These are phyloP conservation scores for Drosophila planitibia DNA, from an alignment of 2,888 invertebrate genomes.

Conservation along the genomic window DNA sequence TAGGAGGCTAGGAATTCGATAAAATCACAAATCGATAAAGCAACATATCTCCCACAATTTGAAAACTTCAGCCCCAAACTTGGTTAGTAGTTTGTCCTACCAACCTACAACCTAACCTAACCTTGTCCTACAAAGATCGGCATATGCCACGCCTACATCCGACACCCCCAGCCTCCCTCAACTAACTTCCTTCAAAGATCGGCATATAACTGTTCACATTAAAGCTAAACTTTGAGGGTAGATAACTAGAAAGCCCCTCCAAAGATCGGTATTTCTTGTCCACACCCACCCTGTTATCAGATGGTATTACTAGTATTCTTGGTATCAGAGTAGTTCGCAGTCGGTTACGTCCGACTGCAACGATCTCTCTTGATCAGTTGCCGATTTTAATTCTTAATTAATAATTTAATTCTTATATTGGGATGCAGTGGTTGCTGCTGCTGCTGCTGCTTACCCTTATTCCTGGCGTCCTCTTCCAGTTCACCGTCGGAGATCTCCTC, in stretches of 20 bases:
- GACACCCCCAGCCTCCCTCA: not conserved
- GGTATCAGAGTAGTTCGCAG: no score
- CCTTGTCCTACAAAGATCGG: not conserved
- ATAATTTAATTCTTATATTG: conserved; percentile 1
- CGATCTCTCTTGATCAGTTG: not conserved
- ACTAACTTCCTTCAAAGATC: not conserved
- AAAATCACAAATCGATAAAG: no score
- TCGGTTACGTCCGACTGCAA: not conserved
- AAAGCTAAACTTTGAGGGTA: no score
- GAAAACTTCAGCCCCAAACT: no score
- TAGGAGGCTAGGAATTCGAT: not conserved
- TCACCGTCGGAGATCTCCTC: conserved; percentile 97
- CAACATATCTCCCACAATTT: no score
- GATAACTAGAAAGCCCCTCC: not conserved
- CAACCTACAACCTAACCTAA: no score
- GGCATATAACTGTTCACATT: no score
- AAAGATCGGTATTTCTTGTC: not conserved
- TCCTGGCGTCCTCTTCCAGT: conserved; percentile 93
- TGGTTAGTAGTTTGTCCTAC: not conserved
- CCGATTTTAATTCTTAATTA: no score
- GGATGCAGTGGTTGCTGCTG: not conserved
- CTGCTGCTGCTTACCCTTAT: conserved; percentile 85
- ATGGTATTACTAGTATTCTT: no score
- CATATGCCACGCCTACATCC: not conserved
- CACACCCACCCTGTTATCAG: not conserved